Conservation (phyloP, 2,113 vertebrate species). For the Electrona antarctica region DNA sequence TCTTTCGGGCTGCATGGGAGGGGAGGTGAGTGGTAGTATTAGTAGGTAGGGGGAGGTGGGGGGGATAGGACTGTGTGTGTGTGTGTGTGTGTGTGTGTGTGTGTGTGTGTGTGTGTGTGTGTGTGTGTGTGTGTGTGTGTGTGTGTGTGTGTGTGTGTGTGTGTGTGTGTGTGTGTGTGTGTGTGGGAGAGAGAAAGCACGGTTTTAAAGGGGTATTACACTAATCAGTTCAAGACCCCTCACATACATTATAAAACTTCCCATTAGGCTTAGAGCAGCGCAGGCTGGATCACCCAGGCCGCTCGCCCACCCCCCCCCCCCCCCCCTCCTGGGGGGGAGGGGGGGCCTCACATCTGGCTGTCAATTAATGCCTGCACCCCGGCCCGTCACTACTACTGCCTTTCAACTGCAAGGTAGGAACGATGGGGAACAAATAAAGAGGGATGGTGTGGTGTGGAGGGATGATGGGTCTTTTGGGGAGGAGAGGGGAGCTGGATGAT, state of each 20-base stretch:
- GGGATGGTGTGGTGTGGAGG: background rate
- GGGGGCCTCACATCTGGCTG: slow-evolving; percentile 89
- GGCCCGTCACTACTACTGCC: slow-evolving; percentile 53
- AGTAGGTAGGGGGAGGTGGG: slow-evolving; percentile 68
- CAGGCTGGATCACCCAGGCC: slow-evolving; percentile 77
- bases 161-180: slow-evolving; percentile 17
- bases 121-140: too few species aligned
- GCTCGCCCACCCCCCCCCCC: slow-evolving; percentile 65
- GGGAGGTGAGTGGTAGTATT: slow-evolving; percentile 88
- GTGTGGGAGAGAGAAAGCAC: background rate
- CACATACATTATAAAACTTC: slow-evolving; percentile 84
- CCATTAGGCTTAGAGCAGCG: slow-evolving; percentile 93
- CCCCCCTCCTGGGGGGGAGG: too few species aligned
- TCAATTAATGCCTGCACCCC: slow-evolving; percentile 78
- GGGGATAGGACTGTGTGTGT: too few species aligned
- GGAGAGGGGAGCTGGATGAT: slow-evolving; percentile 80
- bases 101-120: too few species aligned
- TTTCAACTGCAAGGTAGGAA: slow-evolving; percentile 89
- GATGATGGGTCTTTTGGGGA: slow-evolving; percentile 59
- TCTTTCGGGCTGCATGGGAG: background rate
- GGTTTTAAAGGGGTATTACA: slow-evolving; percentile 81
- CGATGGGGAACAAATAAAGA: slow-evolving; percentile 2
- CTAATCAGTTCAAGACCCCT: slow-evolving; percentile 90
- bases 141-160: slow-evolving; percentile 3
- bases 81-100: too few species aligned